Conservation (phyloP, 2,888 invertebrate genomes). For the Beris morrisii region DNA sequence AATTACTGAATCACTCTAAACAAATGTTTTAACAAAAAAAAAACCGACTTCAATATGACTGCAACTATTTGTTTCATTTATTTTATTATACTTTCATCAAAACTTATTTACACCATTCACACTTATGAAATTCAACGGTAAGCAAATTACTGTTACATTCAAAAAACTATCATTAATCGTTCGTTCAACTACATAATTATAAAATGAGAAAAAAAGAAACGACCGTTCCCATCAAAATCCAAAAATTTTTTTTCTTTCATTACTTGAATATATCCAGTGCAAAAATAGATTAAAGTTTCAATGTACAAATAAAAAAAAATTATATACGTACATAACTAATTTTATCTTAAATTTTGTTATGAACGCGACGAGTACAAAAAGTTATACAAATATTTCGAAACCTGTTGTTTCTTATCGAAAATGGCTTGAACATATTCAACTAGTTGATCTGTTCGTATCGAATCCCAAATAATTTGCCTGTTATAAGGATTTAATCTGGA, state of each 20-base stretch:
- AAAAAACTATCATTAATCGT: too few relatives aligned
- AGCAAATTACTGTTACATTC: too few relatives aligned
- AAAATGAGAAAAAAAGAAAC: background rate
- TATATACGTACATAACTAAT: constrained; percentile 14
- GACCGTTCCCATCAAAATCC: constrained; percentile 1
- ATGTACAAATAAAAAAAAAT: constrained; percentile 20
- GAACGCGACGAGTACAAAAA: constrained; percentile 25
- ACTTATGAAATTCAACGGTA: too few relatives aligned
- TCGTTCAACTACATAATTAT: too few relatives aligned
- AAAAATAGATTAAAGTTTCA: constrained; percentile 12
- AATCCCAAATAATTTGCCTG: constrained; percentile 33
- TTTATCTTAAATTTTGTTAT: constrained; percentile 8
- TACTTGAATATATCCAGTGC: constrained; percentile 6
- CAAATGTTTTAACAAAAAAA: too few relatives aligned
- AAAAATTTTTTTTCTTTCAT: constrained; percentile 2
- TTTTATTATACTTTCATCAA: too few relatives aligned
- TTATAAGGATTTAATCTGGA: constrained; percentile 35
- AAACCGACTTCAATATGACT: background rate
- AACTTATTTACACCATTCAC: too few relatives aligned
- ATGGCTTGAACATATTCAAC: constrained; percentile 26
- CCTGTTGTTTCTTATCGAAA: constrained; percentile 17
- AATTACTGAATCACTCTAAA: too few relatives aligned
- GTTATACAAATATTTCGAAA: constrained; percentile 21
- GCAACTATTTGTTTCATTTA: too few relatives aligned
- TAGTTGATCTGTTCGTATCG: constrained; percentile 28